phyloP scores from a whole-genome alignment of 2,113 vertebrate genomes.

The Catagonus wagneri region DNA sequence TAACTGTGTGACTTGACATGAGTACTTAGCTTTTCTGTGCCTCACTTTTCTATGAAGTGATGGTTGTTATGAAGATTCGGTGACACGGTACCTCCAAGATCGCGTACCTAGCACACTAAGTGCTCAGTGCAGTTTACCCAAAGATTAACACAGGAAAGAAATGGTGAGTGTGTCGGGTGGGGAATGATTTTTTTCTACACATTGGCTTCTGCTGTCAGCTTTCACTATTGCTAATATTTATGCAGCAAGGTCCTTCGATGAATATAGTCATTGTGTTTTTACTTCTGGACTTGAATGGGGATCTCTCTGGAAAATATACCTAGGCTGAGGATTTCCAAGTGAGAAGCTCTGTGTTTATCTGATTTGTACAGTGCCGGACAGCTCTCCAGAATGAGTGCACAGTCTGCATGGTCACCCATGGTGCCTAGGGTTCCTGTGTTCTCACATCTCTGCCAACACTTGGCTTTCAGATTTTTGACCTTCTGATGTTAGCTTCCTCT shows the following conservation, averaged over 20 bases:
- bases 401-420: rapidly evolving
- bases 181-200: background rate
- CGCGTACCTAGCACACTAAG: background rate
- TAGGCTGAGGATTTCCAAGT: background rate
- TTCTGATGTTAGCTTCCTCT: background rate
- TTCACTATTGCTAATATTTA: background rate
- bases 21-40: background rate
- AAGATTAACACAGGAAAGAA: background rate
- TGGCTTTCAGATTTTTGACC: background rate
- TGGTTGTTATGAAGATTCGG: background rate
- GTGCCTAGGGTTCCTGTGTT: background rate
- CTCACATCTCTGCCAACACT: background rate
- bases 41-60: background rate
- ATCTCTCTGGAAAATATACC: background rate
- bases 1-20: background rate
- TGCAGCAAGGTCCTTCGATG: background rate
- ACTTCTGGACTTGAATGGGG: background rate
- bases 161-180: background rate
- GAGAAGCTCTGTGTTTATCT: background rate
- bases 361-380: background rate
- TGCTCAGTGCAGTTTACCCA: background rate
- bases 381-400: background rate
- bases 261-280: background rate
- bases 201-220: background rate
- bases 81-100: background rate